Percentiles rank a stretch among this genome's conserved stretches.
phyloP scores from a whole-genome alignment of 1,140 invertebrate species.

The Papilio polyxenes region DNA sequence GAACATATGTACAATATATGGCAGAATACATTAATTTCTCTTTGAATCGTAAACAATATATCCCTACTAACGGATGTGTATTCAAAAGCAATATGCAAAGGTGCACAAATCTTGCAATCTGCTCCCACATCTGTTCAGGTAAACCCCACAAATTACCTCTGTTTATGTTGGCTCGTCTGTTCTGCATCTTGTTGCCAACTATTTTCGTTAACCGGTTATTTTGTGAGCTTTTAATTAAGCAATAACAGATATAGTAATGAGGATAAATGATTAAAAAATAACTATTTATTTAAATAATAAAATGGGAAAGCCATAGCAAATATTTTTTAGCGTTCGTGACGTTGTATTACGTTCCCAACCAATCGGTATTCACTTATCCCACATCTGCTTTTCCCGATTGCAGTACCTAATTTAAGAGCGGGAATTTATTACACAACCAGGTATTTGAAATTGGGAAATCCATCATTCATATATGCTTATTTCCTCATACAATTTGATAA shows the following conservation, averaged over 20 bases:
- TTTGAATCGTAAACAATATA: constrained; percentile 12
- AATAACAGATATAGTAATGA: background rate
- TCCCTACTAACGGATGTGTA: background rate
- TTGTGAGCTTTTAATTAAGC: background rate
- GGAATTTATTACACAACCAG: too few species aligned
- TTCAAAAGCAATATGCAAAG: constrained; percentile 16
- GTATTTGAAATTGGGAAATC: too few species aligned
- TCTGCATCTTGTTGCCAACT: constrained; percentile 19
- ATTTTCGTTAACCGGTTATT: background rate
- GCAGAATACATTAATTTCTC: background rate
- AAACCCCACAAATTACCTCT: constrained; percentile 3
- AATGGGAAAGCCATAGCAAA: background rate
- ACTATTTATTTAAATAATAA: background rate
- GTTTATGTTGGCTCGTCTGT: background rate
- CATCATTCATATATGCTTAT: too few species aligned
- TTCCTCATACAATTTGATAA: background rate
- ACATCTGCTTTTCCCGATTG: background rate
- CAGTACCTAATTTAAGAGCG: background rate
- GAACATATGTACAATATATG: background rate
- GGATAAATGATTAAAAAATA: background rate
- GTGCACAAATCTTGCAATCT: background rate
- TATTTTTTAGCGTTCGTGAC: background rate
- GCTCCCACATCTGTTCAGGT: background rate
- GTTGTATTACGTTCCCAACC: background rate
- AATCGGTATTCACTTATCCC: background rate